Base-by-base conservation (phyloP, 2,888 invertebrate species). In the Doris montereyensis region DNA sequence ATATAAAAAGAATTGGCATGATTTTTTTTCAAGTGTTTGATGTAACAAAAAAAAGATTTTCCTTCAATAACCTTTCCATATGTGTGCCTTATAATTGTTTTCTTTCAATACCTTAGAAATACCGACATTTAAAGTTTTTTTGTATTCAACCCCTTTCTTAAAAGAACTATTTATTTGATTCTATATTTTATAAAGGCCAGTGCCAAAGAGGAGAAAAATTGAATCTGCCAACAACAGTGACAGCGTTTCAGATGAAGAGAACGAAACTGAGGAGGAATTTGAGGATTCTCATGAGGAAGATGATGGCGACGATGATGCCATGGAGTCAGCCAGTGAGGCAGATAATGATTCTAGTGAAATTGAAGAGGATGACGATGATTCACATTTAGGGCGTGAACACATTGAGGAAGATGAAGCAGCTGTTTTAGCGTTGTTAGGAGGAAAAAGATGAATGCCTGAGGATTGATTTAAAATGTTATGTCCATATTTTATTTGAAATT, bases 191-290 rank as follows among this genome's bases (percentile, higher is more conserved):
- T 35, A 57, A 75, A 21, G 62, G 24, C 67, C 52, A 67, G 35
- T 21, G 10, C 74, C 62, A 21, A 75, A 68, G 75, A 67, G 21
- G 58, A 32, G n/a, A 26, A 76, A 26, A 35, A 26, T 67, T 17
- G 10, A 67, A 62, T 21, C 34, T 32, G 26, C 68, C 74, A 21
- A 28, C 52, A 1, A 34, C 41, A 8, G 8, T 75, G 32, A 24
- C 75, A 28, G 28, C 10, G 67, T 17, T n/a, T 17, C n/a, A 21
- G 77, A 81, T 21, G 60, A 62, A 26, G 62, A 67, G 34, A 76
- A 78, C 8, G 81, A 81, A 8, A 65, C 75, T 67, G 79, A 30
- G 34, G 81, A 71, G 52, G 78, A 81, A 52, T 57, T n/a, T 52
- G 70, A 68, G 52, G 76, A 78, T 67, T 76, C 73, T 62, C 67